phyloP scores from a whole-genome alignment of 1,140 invertebrate species.

The Chironomus tepperi region DNA sequence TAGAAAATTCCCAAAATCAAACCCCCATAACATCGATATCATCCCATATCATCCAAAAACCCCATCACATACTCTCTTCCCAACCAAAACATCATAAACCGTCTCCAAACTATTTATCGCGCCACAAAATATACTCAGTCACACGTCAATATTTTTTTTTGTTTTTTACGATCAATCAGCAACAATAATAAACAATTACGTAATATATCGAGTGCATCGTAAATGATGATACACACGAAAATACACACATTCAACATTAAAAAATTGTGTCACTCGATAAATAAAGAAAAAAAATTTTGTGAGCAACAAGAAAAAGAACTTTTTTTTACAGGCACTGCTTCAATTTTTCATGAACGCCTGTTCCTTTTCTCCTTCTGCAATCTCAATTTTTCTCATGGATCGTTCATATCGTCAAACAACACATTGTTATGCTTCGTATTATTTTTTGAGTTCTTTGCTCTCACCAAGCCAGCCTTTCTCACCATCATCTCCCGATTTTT shows the following conservation, averaged over 20 bases:
- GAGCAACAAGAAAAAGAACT: not conserved
- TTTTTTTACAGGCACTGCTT: not conserved
- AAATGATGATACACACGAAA: not conserved
- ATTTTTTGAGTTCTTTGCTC: not conserved
- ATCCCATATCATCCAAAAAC: no score
- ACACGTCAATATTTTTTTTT: not conserved
- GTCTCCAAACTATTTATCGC: no score
- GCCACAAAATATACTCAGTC: not conserved
- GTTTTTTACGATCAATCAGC: not conserved
- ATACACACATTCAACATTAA: not conserved
- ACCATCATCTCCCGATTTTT: not conserved
- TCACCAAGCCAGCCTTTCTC: not conserved
- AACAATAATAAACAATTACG: no score
- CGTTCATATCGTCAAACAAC: not conserved
- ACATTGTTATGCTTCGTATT: not conserved
- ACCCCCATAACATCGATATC: no score
- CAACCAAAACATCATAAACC: no score
- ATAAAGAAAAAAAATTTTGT: not conserved
- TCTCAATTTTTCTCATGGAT: slow-evolving; percentile 19
- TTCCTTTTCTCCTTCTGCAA: slow-evolving; percentile 9
- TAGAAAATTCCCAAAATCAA: no score
- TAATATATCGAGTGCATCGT: no score
- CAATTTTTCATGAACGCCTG: slow-evolving; percentile 9
- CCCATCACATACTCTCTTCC: no score
- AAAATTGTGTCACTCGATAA: slow-evolving; percentile 17